Evolutionary conservation across 2,888 invertebrate genomes (phyloP), one percentile per base, ranked within the genome.

Genomic region (Litoditis marina): DNA sequence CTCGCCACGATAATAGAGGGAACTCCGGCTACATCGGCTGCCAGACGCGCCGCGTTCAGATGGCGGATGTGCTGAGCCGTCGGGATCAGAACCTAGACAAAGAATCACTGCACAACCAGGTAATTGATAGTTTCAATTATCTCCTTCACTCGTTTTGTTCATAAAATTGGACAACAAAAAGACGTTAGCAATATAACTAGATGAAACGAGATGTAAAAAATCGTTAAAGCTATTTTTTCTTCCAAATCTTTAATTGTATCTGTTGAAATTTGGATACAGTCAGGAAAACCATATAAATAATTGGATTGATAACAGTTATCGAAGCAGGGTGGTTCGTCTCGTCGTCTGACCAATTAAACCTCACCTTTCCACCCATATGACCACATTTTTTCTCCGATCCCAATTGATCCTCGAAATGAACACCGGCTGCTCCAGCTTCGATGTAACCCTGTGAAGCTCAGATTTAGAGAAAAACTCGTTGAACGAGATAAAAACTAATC

Each of bases 381-480:
- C 84, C 84, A 65, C 84, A 84, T 73, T 84, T 84, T 74, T 84
- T 84, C 68, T 83, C 84, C 3, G 83, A 78, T 27, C 82, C 83
- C n/a, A 84, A 69, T 62, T 84, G 84, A 68, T 84, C 84, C 68
- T 84, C 84, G 65, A 81, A 84, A 70, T 84, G 84, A 25, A 84
- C 82, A 36, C 83, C 82, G 28, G 81, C 69, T 1, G 78, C 82
- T 13, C 82, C 82, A 16, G 82, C 81, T 63, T 82, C 82, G 65
- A 82, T 83, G 73, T 82, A 81, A 5, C 76, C 66, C 80, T 80
- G 58, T 60, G 78, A 57, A 42, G 19, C 16, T 42, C n/a, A n/a
- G n/a, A n/a, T n/a, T n/a, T n/a, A n/a, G n/a, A n/a, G n/a, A n/a
- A n/a, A n/a, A n/a, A n/a, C n/a, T n/a, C n/a, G n/a, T n/a, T n/a